A percentile compares a stretch with the other conserved stretches of the same genome.
Conservation (phyloP, 1,140 invertebrate species). For the Ylistrum balloti region DNA sequence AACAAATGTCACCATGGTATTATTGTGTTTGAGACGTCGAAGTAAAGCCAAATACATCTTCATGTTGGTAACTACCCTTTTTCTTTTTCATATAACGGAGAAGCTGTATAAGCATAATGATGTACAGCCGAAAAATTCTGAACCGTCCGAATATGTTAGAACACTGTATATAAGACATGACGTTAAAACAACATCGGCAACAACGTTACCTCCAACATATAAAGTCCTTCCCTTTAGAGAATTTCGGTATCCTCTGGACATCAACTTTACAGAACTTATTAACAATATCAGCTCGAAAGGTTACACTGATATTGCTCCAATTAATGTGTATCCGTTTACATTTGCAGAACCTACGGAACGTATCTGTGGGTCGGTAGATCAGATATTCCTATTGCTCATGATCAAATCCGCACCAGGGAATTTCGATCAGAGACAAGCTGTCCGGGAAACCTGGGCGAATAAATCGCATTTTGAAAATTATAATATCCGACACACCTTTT, state of each 20-base stretch:
- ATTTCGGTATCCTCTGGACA: constrained; percentile 12
- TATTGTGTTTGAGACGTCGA: too few relatives aligned
- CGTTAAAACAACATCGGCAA: too few relatives aligned
- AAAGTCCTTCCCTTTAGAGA: background rate
- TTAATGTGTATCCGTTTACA: background rate
- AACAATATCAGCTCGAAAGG: background rate
- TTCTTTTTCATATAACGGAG: too few relatives aligned
- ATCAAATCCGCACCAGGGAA: background rate
- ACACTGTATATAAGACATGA: too few relatives aligned
- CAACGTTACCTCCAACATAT: too few relatives aligned
- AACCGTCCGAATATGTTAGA: too few relatives aligned
- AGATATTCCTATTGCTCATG: background rate
- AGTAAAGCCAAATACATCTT: too few relatives aligned
- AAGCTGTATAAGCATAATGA: too few relatives aligned
- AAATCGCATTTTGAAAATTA: background rate
- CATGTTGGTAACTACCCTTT: too few relatives aligned
- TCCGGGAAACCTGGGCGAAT: constrained; percentile 41
- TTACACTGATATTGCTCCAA: background rate
- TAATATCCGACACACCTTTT: background rate
- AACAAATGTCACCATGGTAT: too few relatives aligned
- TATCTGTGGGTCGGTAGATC: background rate
- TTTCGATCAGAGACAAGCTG: background rate
- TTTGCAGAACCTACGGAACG: background rate
- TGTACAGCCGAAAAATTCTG: too few relatives aligned
- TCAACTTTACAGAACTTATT: background rate